These are phyloP conservation scores for Saccostrea glomerata DNA, from an alignment of 1,140 invertebrate species.

Conservation along the genomic window DNA sequence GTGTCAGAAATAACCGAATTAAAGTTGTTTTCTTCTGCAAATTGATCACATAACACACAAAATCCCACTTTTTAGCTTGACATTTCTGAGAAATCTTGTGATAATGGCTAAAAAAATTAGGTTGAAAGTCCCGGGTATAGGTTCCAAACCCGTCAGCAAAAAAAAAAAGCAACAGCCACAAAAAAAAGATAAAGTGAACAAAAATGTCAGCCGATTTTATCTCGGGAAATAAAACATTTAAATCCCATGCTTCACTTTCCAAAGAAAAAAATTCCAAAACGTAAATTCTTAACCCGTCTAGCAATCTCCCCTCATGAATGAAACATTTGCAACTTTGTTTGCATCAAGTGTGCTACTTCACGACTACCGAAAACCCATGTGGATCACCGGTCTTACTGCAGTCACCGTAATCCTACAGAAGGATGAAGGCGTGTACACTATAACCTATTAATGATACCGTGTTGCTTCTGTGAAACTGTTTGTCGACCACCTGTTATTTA, in stretches of 20 bases:
- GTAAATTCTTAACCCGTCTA: not conserved
- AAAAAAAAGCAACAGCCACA: not conserved
- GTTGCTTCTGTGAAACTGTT: not conserved
- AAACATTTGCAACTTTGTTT: not conserved
- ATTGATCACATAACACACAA: not conserved
- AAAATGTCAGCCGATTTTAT: not conserved
- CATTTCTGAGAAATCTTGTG: not conserved
- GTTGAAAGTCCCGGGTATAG: not conserved
- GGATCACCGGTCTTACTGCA: not conserved
- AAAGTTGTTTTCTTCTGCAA: not conserved
- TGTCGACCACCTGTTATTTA: conserved; percentile 17
- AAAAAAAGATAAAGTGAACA: not conserved
- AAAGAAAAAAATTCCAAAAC: not conserved
- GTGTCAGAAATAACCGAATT: not conserved
- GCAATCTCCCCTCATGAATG: not conserved
- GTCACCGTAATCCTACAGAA: not conserved
- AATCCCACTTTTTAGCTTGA: not conserved
- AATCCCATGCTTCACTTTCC: not conserved
- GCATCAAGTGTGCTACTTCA: not conserved
- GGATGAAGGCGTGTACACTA: not conserved
- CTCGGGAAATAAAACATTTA: not conserved
- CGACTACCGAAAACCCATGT: not conserved
- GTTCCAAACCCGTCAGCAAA: not conserved
- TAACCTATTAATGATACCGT: not conserved
- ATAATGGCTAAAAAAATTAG: not conserved